Evolutionary conservation across 2,113 vertebrate species (phyloP), one percentile per base, ranked within the genome.

Genomic region (Egretta garzetta): DNA sequence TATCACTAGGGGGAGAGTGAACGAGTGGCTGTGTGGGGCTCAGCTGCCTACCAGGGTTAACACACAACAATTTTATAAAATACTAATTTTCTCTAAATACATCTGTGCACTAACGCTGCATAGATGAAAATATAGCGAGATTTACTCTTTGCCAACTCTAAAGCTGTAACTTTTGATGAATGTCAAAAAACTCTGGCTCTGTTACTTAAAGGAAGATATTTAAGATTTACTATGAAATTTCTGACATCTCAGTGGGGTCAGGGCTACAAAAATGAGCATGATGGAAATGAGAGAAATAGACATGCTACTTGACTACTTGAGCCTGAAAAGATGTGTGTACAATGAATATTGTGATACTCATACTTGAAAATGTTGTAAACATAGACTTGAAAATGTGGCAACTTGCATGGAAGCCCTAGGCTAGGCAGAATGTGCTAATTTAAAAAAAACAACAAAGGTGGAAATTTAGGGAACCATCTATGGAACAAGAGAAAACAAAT

Each of bases 321-420:
- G 24, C 56, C 79, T 96, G 30, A 62, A 73, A 93, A 32, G 6
- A 39, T 80, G 33, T 56, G 62, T 4, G 2, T 64, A 19, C 16
- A 60, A 56, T 32, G 49, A 82, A 28, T 66, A 52, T 43, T 43
- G 41, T 43, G 41, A 28, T 79, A 43, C 21, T 67, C 66, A 52
- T 20, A 37, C 41, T 77, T 89, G 59, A 93, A 91, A 80, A 60
- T 64, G 33, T 64, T 92, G 22, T 37, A 85, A 95, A 88, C 64
- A 41, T 23, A 39, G 72, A 62, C 55, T 94, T 85, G 20, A 83
- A 93, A 72, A 37, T 95, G 84, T 93, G 92, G 82, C 27, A 83
- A 87, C 93, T 91, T 96, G 80, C n/a, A 68, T 56, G 43, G 43
- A 93, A 96, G 87, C 87, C 84, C 21, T 64, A 64, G 80, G 93